Percentiles rank a stretch among this genome's conserved stretches.
phyloP scores from a whole-genome alignment of 2,888 invertebrate genomes.

The Drosophila putrida region DNA sequence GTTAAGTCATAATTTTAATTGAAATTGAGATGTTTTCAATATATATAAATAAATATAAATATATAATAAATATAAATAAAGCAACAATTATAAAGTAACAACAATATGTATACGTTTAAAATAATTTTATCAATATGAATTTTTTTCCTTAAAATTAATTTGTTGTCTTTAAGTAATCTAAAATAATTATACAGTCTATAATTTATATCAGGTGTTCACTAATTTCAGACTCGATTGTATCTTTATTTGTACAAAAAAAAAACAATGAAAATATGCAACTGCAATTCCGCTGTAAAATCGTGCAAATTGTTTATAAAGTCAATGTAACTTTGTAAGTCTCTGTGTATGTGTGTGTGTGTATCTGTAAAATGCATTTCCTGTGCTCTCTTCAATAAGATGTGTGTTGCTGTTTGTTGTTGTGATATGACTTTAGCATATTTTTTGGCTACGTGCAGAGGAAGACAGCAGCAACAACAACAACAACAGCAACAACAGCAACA shows the following conservation, averaged over 20 bases:
- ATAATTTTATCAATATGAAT: too few relatives aligned
- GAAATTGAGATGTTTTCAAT: background rate
- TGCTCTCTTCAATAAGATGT: constrained; percentile 39
- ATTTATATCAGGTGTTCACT: too few relatives aligned
- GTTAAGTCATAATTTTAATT: too few relatives aligned
- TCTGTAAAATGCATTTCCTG: constrained; percentile 61
- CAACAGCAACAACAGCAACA: constrained; percentile 20
- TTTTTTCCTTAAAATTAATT: too few relatives aligned
- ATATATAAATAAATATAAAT: background rate
- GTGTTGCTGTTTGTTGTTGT: constrained; percentile 41
- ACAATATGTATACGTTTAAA: too few relatives aligned
- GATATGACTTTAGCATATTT: constrained; percentile 64
- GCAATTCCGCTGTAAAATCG: constrained; percentile 50
- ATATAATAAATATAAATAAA: too few relatives aligned
- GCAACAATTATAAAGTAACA: too few relatives aligned
- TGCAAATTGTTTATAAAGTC: constrained; percentile 59
- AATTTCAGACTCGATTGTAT: background rate
- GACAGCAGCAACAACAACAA: constrained; percentile 29
- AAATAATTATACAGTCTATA: too few relatives aligned
- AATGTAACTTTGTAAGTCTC: constrained; percentile 21
- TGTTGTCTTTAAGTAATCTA: too few relatives aligned
- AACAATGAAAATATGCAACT: constrained; percentile 43
- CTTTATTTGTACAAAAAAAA: background rate
- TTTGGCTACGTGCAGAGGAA: constrained; percentile 57
- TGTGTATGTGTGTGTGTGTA: background rate